Percentiles rank a stretch among this genome's conserved stretches.
Evolutionary conservation across 2,888 invertebrate genomes (phyloP).

Genomic region (Apomyelois bistriatella): DNA sequence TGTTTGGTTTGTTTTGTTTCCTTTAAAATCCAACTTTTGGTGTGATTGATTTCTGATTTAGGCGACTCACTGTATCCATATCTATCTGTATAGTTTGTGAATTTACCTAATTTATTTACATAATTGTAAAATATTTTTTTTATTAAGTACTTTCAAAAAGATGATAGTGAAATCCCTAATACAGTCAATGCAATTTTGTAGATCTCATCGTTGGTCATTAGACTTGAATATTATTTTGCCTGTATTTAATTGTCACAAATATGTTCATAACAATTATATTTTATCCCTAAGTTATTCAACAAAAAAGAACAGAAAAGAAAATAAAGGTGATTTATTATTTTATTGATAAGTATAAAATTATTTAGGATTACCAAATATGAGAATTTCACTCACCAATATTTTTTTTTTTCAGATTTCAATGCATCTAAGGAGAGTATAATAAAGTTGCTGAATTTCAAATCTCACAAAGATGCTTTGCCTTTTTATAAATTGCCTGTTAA

Average conservation of each 20-base stretch:
- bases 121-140: too few relatives aligned
- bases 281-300: neutral
- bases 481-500: conserved; percentile 66
- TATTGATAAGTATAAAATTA: neutral
- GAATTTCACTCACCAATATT: too few relatives aligned
- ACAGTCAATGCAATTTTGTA: too few relatives aligned
- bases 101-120: too few relatives aligned
- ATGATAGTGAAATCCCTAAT: too few relatives aligned
- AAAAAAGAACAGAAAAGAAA: conserved; percentile 7
- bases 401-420: conserved; percentile 30
- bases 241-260: neutral
- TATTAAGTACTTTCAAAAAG: too few relatives aligned
- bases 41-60: too few relatives aligned
- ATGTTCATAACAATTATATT: neutral
- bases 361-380: too few relatives aligned
- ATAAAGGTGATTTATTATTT: neutral
- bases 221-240: neutral
- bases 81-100: too few relatives aligned
- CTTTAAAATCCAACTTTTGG: too few relatives aligned
- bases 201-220: conserved; percentile 6
- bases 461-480: conserved; percentile 73
- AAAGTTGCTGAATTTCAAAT: conserved; percentile 55
- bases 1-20: too few relatives aligned
- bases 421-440: conserved; percentile 57
- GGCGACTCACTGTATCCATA: too few relatives aligned